Evolutionary conservation across 35 echinoderm and acorn worm species (phyloP).

Genomic region (Nesometra sesokonis): DNA sequence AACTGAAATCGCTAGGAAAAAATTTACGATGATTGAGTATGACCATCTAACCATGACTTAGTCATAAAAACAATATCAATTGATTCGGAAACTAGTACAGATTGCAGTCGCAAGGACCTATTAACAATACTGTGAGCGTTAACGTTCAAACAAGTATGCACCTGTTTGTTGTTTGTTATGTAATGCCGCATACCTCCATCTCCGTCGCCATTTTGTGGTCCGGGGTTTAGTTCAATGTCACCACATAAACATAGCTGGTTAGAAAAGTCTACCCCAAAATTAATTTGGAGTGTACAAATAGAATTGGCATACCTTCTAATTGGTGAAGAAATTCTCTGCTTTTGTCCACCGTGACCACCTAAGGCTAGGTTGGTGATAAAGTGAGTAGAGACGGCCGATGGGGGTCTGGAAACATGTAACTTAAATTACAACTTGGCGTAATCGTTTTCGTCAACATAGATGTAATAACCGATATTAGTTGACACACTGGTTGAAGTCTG

Average conservation of each 20-base stretch:
- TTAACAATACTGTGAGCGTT: not conserved
- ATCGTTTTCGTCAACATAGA: too few species aligned
- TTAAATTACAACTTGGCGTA: too few species aligned
- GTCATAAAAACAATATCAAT: constrained; percentile 3
- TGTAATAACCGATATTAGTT: too few species aligned
- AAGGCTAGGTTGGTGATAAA: too few species aligned
- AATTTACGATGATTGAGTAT: not conserved
- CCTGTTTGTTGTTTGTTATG: not conserved
- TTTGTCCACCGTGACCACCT: too few species aligned
- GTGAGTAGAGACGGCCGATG: too few species aligned
- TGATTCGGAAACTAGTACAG: not conserved
- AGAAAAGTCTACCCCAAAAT: not conserved
- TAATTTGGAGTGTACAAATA: not conserved
- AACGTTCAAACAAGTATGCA: not conserved
- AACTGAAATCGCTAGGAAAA: not conserved
- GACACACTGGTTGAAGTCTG: too few species aligned
- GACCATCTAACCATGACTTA: not conserved
- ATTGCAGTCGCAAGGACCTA: not conserved
- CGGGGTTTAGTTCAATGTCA: not conserved
- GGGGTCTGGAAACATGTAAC: too few species aligned
- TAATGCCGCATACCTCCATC: not conserved
- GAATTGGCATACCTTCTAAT: not conserved
- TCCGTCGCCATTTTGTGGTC: not conserved
- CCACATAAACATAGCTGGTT: not conserved
- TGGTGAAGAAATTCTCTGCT: not conserved